A percentile compares a stretch with the other conserved stretches of the same genome.
phyloP scores from a whole-genome alignment of 1,140 invertebrate genomes.

The Eriocheir sinensis region DNA sequence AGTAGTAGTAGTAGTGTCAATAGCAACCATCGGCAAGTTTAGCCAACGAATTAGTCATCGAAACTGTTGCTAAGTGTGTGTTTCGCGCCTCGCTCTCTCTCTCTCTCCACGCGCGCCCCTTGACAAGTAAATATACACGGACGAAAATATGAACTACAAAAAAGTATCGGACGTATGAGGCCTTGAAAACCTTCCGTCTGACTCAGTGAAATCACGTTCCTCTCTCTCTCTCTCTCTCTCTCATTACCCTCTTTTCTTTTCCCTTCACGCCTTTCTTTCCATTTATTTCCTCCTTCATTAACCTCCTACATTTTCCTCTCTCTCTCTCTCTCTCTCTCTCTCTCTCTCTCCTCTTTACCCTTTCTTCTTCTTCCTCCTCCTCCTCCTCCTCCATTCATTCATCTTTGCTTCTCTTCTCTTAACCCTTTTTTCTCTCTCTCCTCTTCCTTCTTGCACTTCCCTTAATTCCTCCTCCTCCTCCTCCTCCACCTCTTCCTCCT shows the following conservation, averaged over 20 bases:
- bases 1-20: too few species aligned
- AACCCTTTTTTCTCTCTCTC: not conserved
- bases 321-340: not conserved
- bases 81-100: too few species aligned
- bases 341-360: not conserved
- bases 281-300: not conserved
- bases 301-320: not conserved
- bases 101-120: too few species aligned
- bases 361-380: not conserved
- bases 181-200: too few species aligned
- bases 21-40: too few species aligned
- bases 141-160: too few species aligned
- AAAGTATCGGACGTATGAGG: too few species aligned
- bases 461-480: not conserved
- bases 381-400: not conserved
- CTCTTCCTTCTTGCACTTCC: too few species aligned
- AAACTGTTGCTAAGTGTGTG: too few species aligned
- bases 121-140: too few species aligned
- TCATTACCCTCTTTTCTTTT: not conserved
- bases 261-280: not conserved
- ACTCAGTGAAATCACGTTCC: too few species aligned
- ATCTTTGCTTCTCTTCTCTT: not conserved
- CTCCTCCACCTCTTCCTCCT: not conserved
- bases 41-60: too few species aligned
- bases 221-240: not conserved